Evolutionary conservation across 2,888 invertebrate genomes (phyloP).

Genomic region (Lycophotia porphyrea): DNA sequence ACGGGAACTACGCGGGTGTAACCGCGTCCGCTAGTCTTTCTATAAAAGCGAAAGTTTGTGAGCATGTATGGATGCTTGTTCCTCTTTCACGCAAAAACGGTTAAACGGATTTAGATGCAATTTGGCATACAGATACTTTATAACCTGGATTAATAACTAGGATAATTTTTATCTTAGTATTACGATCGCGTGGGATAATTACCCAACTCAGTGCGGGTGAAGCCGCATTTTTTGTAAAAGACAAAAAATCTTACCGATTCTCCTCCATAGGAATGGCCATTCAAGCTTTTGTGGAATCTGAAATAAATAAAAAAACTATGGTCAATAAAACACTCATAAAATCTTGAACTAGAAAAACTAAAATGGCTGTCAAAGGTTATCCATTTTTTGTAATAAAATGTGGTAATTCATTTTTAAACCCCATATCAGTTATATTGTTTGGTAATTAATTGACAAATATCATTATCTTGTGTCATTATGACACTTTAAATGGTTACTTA

Average conservation of each 20-base stretch:
- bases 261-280: conserved; percentile 45
- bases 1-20: no score
- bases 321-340: neutral
- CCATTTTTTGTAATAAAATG: conserved; percentile 25
- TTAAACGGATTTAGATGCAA: no score
- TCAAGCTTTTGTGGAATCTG: conserved; percentile 33
- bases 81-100: no score
- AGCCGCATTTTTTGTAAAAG: no score
- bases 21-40: no score
- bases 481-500: conserved; percentile 42
- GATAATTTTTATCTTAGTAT: no score
- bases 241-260: conserved; percentile 28
- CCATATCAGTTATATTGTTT: conserved; percentile 29
- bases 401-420: conserved; percentile 45
- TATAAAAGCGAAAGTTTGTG: no score
- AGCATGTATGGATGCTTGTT: no score
- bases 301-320: neutral
- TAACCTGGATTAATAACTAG: no score
- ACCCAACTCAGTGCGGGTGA: no score
- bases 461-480: conserved; percentile 35
- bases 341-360: neutral
- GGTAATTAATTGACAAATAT: conserved; percentile 55
- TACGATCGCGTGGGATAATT: no score
- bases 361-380: conserved; percentile 40
- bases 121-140: no score